phyloP scores from a whole-genome alignment of 30 jellyfish, hydroid and myxozoan species.

The Aurelia coerulea region DNA sequence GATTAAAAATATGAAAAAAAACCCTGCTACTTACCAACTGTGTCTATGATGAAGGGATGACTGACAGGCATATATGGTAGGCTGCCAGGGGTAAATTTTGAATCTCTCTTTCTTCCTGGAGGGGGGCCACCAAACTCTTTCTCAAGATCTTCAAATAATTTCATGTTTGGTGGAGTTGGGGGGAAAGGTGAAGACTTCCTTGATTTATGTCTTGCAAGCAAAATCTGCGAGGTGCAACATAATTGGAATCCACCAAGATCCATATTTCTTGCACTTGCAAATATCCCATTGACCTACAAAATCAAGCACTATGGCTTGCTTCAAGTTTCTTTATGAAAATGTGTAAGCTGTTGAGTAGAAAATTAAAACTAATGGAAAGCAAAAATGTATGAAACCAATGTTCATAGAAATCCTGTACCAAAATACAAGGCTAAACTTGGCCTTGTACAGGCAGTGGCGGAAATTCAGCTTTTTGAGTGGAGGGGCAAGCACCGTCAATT shows the following conservation, averaged over 20 bases:
- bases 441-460: no score
- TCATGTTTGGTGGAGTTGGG: slow-evolving; percentile 4
- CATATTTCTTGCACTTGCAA: not conserved
- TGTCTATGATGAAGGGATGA: slow-evolving; percentile 47
- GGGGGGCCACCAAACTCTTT: slow-evolving; percentile 54
- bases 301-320: no score
- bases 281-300: no score
- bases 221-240: not conserved
- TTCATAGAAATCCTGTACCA: no score
- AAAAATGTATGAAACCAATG: no score
- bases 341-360: no score
- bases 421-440: no score
- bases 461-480: no score
- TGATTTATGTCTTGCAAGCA: slow-evolving; percentile 31
- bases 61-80: slow-evolving; percentile 48
- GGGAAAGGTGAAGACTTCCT: slow-evolving; percentile 38
- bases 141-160: slow-evolving; percentile 49
- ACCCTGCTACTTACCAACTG: slow-evolving; percentile 44
- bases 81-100: slow-evolving; percentile 14
- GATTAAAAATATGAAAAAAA: not conserved
- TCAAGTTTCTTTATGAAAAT: no score
- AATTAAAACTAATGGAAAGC: no score
- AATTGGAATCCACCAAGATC: not conserved
- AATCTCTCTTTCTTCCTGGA: slow-evolving; percentile 44
- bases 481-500: no score